Evolutionary conservation across 1,140 invertebrate species (phyloP), one percentile per base, ranked within the genome.

Genomic region (Drosophila guanche): DNA sequence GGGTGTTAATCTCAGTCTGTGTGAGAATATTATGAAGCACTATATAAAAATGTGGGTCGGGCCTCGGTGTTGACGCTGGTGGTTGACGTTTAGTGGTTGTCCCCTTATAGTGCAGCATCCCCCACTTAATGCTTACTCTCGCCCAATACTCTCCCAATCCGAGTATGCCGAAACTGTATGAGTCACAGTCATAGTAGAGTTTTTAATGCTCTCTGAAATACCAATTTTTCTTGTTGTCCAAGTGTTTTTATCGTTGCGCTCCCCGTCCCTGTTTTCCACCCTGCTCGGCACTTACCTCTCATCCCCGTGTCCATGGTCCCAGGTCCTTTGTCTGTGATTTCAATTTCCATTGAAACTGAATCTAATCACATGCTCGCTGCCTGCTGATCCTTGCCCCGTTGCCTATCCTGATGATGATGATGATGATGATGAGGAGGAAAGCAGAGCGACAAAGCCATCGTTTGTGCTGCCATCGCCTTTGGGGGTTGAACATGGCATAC

Each of bases 321-420:
- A 43, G 42, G 45, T 74, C 25, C 56, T 88, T 83, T 88, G 83
- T 88, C 71, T 88, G 79, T 83, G 83, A 89, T 88, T 88, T 89
- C 84, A 89, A 88, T 89, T 88, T 88, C 67, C 78, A 88, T 83
- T 88, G 83, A 88, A 88, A 88, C 83, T 88, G 83, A 88, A 88
- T 88, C 83, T 88, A 88, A 88, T 88, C 84, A 88, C 83, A 78
- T 86, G 84, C 65, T 80, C 71, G 58, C 51, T 86, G 67, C 72
- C 73, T 79, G 80, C 78, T 88, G 83, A 78, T 86, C 72, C 83
- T 68, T 52, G 62, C 20, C 48, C 48, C 54, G 62, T 42, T 33
- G 70, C 57, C 72, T 56, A 56, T 54, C 40, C 70, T 53, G 22
- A 29, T 57, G 46, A 57, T 60, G 51, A 33, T 12, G 33, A 37